A percentile compares a stretch with the other conserved stretches of the same genome.
These are phyloP conservation scores for Trichogramma evanescens DNA, from an alignment of 2,888 invertebrate genomes.

Conservation along the genomic window DNA sequence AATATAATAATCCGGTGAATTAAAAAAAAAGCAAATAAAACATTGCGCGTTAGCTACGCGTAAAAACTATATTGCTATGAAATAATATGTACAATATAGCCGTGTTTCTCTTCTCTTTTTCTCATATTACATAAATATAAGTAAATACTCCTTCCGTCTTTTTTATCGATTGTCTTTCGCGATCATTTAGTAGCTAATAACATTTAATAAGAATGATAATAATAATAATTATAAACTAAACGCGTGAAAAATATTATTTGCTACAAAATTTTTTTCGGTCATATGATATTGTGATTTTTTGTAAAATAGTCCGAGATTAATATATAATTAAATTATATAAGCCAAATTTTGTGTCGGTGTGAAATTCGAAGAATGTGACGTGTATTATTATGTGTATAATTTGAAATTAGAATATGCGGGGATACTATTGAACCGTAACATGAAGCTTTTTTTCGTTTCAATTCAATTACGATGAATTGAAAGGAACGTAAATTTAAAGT, in stretches of 20 bases:
- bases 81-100: constrained; percentile 24
- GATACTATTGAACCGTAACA: constrained; percentile 34
- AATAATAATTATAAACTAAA: constrained; percentile 11
- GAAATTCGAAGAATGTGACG: constrained; percentile 13
- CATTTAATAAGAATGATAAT: neutral
- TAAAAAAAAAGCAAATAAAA: constrained; percentile 11
- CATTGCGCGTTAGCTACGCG: constrained; percentile 9
- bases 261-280: constrained; percentile 6
- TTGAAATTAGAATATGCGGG: constrained; percentile 25
- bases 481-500: constrained; percentile 26
- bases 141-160: constrained; percentile 25
- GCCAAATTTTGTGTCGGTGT: constrained; percentile 28
- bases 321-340: constrained; percentile 9
- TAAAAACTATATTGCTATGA: constrained; percentile 23
- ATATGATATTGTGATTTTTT: constrained; percentile 29
- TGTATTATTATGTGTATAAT: constrained; percentile 32
- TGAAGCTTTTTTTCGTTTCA: constrained; percentile 4
- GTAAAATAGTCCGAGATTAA: constrained; percentile 41
- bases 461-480: constrained; percentile 2
- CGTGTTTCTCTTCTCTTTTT: constrained; percentile 21
- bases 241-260: constrained; percentile 17
- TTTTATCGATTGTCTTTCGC: constrained; percentile 37
- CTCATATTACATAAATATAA: constrained; percentile 14
- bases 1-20: constrained; percentile 10
- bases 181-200: constrained; percentile 21